Base-by-base conservation (phyloP, 2,113 vertebrate genomes). In the Festucalex cinctus region DNA sequence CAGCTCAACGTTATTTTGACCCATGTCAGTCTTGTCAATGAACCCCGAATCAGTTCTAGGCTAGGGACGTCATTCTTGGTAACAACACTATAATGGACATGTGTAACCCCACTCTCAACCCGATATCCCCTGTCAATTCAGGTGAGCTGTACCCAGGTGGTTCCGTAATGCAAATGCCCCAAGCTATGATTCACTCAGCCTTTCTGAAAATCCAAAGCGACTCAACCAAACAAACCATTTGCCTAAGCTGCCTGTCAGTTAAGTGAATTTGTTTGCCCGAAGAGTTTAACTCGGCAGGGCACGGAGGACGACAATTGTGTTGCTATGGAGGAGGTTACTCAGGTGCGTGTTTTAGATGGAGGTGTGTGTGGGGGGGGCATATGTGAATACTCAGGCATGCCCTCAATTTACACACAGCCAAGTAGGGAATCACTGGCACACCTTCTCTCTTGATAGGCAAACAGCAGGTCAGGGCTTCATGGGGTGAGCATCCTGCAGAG, bases 401-500 rank as follows among this genome's bases (percentile, higher is more conserved):
- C 82, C 75, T 74, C 22, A 75, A 70, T 85, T 84, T 70, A 83
- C 49, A 70, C 39, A 72, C 66, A 78, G 65, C 46, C 49, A 80
- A 20, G 69, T 41, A 75, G 75, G 57, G 60, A 78, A 82, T 76
- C 60, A 69, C 68, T 72, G 66, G 66, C 74, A 69, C 77, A 88
- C 80, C 79, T 84, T 84, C 83, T 83, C 75, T 82, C 63, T 75
- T 82, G 77, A 81, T 73, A 83, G 71, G 70, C 65, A 85, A 71
- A 81, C 74, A 83, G 75, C 63, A 36, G 71, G 71, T 68, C 41
- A 4, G 10, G 77, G 69, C 78, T 62, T 83, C 88, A 89, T 77
- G 83, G 71, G 83, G 85, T 72, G 74, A 66, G 81, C 63, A 78
- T 85, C 88, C 86, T 82, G 82, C 80, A 69, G 88, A 86, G 87